Conservation (phyloP, 35 echinoderm and acorn worm species). For the Acanthaster planci region DNA sequence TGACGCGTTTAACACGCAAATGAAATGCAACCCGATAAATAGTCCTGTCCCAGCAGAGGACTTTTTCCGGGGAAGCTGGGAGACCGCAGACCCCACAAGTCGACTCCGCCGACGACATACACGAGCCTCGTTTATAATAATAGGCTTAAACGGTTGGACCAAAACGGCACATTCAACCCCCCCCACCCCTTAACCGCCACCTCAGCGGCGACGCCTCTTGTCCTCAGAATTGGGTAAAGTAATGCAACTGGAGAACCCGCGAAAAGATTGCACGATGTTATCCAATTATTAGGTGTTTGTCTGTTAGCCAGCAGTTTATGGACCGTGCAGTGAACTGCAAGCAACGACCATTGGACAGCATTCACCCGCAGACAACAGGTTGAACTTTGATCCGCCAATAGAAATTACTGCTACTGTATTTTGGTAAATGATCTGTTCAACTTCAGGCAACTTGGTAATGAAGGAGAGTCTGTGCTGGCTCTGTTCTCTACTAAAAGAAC, state of each 20-base stretch:
- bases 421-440: too few species aligned
- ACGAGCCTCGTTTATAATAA: neutral
- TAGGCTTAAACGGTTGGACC: neutral
- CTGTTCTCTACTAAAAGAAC: too few species aligned
- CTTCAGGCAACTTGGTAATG: too few species aligned
- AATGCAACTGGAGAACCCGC: neutral
- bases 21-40: slow-evolving; percentile 7
- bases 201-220: neutral
- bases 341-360: too few species aligned
- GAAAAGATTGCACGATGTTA: slow-evolving; percentile 20
- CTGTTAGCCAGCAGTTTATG: neutral
- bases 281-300: slow-evolving; percentile 25
- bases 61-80: neutral
- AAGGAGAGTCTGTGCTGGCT: too few species aligned
- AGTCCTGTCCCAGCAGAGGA: neutral
- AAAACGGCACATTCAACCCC: neutral
- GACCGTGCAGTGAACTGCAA: slow-evolving; percentile 3
- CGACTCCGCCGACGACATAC: slow-evolving; percentile 9
- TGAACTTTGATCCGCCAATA: too few species aligned
- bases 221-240: slow-evolving; percentile 24
- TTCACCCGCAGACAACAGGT: too few species aligned
- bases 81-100: slow-evolving; percentile 27
- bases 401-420: too few species aligned
- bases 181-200: neutral
- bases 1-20: neutral